Conservation (phyloP, 2,113 vertebrate species). For the Alligator sinensis region DNA sequence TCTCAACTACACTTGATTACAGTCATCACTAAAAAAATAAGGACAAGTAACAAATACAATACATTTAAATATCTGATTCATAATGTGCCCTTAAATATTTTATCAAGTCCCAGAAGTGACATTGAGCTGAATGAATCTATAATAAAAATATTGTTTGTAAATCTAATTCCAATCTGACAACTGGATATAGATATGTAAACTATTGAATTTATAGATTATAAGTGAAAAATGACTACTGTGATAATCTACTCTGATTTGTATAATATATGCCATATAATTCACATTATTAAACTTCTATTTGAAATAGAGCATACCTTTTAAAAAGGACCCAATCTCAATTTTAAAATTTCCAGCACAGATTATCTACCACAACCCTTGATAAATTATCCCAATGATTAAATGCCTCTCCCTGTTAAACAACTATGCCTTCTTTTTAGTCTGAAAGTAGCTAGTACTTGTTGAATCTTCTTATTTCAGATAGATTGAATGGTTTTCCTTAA, state of each 20-base stretch:
- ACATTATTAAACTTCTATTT: not conserved
- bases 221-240: rapidly evolving
- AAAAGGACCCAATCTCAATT: not conserved
- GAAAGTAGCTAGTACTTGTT: not conserved
- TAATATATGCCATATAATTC: too few relatives aligned
- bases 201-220: not conserved
- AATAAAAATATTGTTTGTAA: not conserved
- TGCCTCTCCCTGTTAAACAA: not conserved
- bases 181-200: not conserved
- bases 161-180: not conserved
- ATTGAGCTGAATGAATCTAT: not conserved
- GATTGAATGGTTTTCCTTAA: not conserved
- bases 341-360: not conserved
- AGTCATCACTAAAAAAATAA: not conserved
- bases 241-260: not conserved
- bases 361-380: not conserved
- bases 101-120: not conserved
- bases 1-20: not conserved
- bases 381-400: not conserved
- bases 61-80: not conserved
- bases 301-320: not conserved
- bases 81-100: not conserved
- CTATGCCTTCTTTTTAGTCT: not conserved
- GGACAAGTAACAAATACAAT: not conserved
- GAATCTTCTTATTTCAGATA: not conserved